Percentiles rank a stretch among this genome's conserved stretches.
Conservation (phyloP, 1,140 invertebrate species). For the Psilanteris sp. region DNA sequence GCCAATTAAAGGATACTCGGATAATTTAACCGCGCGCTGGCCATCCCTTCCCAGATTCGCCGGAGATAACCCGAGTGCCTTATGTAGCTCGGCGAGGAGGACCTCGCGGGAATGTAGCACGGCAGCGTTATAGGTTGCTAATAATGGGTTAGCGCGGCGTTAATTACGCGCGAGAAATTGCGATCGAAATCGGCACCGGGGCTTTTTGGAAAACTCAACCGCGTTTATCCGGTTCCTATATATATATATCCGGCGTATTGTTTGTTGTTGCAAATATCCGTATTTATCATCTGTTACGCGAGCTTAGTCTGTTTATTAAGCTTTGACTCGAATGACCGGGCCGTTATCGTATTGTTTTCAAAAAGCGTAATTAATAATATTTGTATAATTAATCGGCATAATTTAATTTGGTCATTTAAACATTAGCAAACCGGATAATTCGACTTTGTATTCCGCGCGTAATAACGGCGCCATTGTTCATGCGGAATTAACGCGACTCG, state of each 20-base stretch:
- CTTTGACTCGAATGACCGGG: neutral
- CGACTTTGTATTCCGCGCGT: neutral
- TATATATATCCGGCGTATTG: neutral
- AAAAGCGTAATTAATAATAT: constrained; percentile 29
- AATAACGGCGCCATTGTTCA: constrained; percentile 13
- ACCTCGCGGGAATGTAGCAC: constrained; percentile 66
- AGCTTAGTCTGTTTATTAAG: neutral
- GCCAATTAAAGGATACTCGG: constrained; percentile 73
- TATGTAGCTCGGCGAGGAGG: constrained; percentile 19
- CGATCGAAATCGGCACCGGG: constrained; percentile 15
- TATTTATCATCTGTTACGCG: constrained; percentile 1
- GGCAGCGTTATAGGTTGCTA: constrained; percentile 70
- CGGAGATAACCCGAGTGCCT: constrained; percentile 64
- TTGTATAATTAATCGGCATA: constrained; percentile 30
- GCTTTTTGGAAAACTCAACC: constrained; percentile 12
- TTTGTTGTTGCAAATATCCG: constrained; percentile 1
- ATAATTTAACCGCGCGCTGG: constrained; percentile 70
- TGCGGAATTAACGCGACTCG: constrained; percentile 3
- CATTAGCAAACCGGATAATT: constrained; percentile 12
- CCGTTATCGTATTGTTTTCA: neutral
- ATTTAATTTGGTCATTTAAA: constrained; percentile 26
- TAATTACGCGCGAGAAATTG: constrained; percentile 55
- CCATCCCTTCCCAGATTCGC: constrained; percentile 67
- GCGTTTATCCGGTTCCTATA: neutral
- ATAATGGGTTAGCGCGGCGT: constrained; percentile 67